Evolutionary conservation across 2,888 invertebrate genomes (phyloP), one percentile per base, ranked within the genome.

Genomic region (Zhuqinia jingwanae): DNA sequence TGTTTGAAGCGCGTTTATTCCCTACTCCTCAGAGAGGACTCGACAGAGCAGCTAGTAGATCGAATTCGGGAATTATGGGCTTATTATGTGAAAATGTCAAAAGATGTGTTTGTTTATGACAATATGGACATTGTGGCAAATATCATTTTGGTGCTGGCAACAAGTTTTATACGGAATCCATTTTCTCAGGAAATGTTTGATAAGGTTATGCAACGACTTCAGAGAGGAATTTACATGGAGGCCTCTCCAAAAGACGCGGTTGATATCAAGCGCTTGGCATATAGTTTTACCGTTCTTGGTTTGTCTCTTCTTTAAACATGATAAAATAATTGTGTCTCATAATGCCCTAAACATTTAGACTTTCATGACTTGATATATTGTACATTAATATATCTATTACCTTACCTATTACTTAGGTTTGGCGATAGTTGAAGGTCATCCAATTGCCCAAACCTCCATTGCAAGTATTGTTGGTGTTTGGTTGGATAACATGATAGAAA

Each of bases 91-190:
- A 83, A 53, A n/a, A 75, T 77, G 22, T 81, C 87, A n/a, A 77
- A 88, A 6, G 56, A 88, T n/a, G 89, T 88, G 0, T 85, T 90
- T 11, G 56, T 73, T 17, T 70, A 87, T 17, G 80, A 75, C 10
- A 89, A 89, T 79, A 20, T 85, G 11, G 88, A 87, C 70, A 30
- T 73, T 47, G 65, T 88, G 27, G 88, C 83, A 13, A 87, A 88
- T 56, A 87, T 89, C 13, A 60, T 89, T 25, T 53, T 85, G 3
- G 45, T 58, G 5, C 30, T 90, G 27, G 53, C 80, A 17, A 60
- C 81, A 22, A 81, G 75, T 10, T 85, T 60, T 22, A 8, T 42
- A 0, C 27, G 65, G 0, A n/a, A 87, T 0, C 47, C 36, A 0
- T 84, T 60, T 58, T 65, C 85, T 0, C 50, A 77, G 15, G 58